These are phyloP conservation scores for Macrotus californicus DNA, from an alignment of 2,113 vertebrate genomes.

Conservation along the genomic window DNA sequence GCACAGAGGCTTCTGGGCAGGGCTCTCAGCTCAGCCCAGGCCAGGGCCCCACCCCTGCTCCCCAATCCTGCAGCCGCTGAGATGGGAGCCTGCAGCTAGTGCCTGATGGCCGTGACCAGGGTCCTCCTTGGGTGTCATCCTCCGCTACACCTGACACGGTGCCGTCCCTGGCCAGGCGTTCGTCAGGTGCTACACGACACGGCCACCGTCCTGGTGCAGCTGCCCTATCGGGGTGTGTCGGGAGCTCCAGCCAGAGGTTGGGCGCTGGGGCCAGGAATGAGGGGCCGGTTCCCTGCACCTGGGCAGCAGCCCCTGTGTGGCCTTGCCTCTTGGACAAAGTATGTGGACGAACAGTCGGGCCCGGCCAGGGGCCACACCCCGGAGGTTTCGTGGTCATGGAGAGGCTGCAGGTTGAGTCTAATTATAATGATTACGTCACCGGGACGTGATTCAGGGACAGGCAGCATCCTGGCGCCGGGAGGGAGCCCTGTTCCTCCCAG, in stretches of 20 bases:
- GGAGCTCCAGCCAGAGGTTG: background rate
- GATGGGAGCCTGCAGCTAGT: fast-evolving
- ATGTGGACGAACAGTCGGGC: background rate
- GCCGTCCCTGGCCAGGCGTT: background rate
- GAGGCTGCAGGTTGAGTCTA: background rate
- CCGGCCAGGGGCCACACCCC: background rate
- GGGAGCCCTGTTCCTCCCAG: background rate
- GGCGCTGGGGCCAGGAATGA: fast-evolving
- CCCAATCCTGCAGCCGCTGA: background rate
- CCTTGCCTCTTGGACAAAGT: background rate
- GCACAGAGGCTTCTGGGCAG: fast-evolving
- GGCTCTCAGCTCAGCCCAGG: background rate
- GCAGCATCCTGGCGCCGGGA: background rate
- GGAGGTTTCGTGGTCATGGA: background rate
- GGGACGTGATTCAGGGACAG: background rate
- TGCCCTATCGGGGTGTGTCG: fast-evolving
- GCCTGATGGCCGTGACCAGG: fast-evolving
- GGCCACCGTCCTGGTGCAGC: too few species aligned
- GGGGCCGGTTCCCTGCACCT: fast-evolving
- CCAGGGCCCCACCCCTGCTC: fast-evolving
- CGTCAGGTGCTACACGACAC: background rate
- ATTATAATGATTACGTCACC: slow-evolving; percentile 48
- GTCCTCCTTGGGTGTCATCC: background rate
- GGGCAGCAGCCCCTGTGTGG: background rate
- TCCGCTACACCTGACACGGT: background rate